These are phyloP conservation scores for Dendrolimus punctatus DNA, from an alignment of 1,140 invertebrate species.

Conservation along the genomic window DNA sequence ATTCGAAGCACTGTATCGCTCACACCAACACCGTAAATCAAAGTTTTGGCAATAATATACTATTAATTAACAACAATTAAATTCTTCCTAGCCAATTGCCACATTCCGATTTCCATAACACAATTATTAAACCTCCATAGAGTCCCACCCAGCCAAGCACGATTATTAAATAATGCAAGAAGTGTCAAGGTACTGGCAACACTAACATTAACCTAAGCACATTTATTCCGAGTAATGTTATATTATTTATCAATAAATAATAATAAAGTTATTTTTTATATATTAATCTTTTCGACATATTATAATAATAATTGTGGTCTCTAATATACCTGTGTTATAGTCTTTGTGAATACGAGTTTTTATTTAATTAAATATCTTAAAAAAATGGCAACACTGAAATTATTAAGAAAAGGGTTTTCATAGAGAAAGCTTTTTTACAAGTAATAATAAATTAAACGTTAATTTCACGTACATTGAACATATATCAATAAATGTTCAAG, in stretches of 20 bases:
- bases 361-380: too few relatives aligned
- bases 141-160: slow-evolving; percentile 38
- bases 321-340: slow-evolving; percentile 32
- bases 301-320: slow-evolving; percentile 29
- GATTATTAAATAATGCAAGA: slow-evolving; percentile 39
- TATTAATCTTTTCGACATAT: slow-evolving; percentile 19
- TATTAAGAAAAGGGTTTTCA: too few relatives aligned
- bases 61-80: slow-evolving; percentile 17
- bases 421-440: too few relatives aligned
- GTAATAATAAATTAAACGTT: too few relatives aligned
- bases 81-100: too few relatives aligned
- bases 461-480: too few relatives aligned
- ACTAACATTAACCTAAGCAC: slow-evolving; percentile 41
- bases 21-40: slow-evolving; percentile 32
- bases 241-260: neutral
- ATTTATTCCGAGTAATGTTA: slow-evolving; percentile 10
- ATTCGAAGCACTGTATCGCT: slow-evolving; percentile 21
- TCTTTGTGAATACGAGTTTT: neutral
- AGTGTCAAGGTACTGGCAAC: slow-evolving; percentile 25
- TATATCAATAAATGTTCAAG: too few relatives aligned
- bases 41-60: slow-evolving; percentile 40
- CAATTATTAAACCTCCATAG: neutral
- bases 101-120: too few relatives aligned
- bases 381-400: too few relatives aligned
- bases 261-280: slow-evolving; percentile 29